Conservation (phyloP, 2,113 vertebrate species). For the Apteryx mantelli region DNA sequence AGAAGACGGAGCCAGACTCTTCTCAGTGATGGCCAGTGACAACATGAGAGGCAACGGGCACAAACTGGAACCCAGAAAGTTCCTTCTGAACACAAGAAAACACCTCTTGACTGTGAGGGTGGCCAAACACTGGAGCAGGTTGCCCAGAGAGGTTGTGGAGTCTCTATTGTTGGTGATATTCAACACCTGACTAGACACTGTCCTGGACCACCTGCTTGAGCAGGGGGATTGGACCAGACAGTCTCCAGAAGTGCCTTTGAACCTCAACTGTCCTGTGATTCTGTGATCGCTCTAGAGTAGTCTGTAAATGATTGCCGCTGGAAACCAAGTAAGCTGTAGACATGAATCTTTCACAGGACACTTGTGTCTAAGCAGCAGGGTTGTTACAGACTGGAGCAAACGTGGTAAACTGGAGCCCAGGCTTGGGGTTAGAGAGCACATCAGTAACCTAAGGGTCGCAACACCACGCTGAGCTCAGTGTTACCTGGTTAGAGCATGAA, state of each 20-base stretch:
- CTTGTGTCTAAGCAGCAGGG: rapidly evolving
- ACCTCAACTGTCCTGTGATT: no score
- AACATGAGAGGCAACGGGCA: background rate
- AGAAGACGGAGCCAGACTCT: background rate
- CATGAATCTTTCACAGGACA: background rate
- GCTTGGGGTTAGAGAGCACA: background rate
- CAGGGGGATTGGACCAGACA: no score
- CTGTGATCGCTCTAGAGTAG: background rate
- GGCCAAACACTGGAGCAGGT: no score
- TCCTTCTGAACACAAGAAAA: background rate
- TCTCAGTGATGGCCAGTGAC: background rate
- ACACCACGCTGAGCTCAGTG: no score
- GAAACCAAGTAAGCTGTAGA: background rate
- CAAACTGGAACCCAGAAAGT: background rate
- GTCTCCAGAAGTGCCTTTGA: no score
- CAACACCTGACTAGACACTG: no score
- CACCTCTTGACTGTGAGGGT: no score
- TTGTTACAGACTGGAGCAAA: background rate
- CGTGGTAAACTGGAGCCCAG: background rate
- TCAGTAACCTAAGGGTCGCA: background rate
- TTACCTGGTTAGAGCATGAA: background rate
- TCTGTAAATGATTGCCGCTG: background rate
- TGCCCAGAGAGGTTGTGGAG: no score
- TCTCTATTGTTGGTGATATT: no score
- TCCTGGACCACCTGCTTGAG: no score